Evolutionary conservation across 2,888 invertebrate genomes (phyloP).

Genomic region (Andrena chrysosceles): DNA sequence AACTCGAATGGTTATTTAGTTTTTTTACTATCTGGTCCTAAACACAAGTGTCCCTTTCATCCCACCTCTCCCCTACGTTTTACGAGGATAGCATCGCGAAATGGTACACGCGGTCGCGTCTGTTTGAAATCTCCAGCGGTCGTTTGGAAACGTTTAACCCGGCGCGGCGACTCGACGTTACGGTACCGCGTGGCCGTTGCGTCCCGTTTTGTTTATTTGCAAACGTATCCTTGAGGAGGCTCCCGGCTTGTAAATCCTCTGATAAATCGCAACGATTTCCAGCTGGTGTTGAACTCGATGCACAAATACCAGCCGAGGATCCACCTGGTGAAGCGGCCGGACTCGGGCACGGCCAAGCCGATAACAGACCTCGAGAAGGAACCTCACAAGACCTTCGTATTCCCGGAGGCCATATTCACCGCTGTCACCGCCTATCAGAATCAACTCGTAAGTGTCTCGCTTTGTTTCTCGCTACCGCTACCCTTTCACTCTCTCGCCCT

Average conservation of each 20-base stretch:
- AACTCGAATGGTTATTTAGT: no score
- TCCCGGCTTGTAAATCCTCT: conserved; percentile 9
- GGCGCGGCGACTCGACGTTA: background rate
- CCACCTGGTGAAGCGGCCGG: conserved; percentile 90
- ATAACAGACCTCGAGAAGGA: conserved; percentile 90
- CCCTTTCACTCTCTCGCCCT: conserved; percentile 37
- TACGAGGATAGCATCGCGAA: background rate
- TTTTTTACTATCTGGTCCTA: no score
- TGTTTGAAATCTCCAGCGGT: background rate
- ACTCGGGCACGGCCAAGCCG: conserved; percentile 87
- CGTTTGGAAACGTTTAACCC: background rate
- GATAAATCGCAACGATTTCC: conserved; percentile 78
- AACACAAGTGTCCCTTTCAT: no score
- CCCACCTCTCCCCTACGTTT: no score
- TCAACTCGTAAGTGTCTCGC: conserved; percentile 90
- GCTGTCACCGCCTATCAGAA: conserved; percentile 96
- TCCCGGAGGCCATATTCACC: conserved; percentile 93
- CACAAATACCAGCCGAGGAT: conserved; percentile 94
- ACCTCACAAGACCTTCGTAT: conserved; percentile 91
- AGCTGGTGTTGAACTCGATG: conserved; percentile 94
- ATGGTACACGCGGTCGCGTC: background rate
- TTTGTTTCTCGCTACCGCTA: conserved; percentile 72
- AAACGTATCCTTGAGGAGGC: conserved; percentile 9
- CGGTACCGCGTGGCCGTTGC: background rate
- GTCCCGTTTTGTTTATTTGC: conserved; percentile 30